Base-by-base conservation (phyloP, 2,888 invertebrate species). In the Eupelmus urozonus region DNA sequence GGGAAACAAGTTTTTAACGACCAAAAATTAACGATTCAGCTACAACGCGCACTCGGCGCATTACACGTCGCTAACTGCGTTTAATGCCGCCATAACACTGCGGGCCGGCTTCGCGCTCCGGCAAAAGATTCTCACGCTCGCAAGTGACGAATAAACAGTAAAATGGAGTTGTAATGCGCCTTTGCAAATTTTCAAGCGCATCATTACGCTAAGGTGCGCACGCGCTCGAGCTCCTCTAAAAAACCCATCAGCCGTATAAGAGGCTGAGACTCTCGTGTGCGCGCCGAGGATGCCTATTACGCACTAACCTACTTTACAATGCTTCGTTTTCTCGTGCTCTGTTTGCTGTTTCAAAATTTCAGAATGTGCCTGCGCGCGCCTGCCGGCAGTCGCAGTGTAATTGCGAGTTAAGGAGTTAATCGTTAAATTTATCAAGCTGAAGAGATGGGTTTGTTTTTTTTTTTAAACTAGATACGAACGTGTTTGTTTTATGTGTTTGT, bases 221-320 rank as follows among this genome's bases (percentile, higher is more conserved):
- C n/a, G n/a, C 42, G 20, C n/a, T n/a, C n/a, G n/a, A n/a, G n/a
- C 45, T 45, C 45, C 45, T 45, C 63, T 69, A 63, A 70, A 76
- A 76, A 76, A 29, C 45, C 57, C 76, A 63, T 65, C 73, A 73
- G 65, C 63, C 34, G 20, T 45, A 65, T 57, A 73, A 27, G 53
- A 53, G 53, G 9, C 40, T 63, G n/a, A 9, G 20, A 16, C 53
- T 49, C 13, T 27, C 45, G n/a, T 7, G 27, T 2, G 34, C 9
- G 3, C 9, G 9, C 5, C 34, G 9, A 51, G 55, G 51, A 55
- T 73, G 42, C 74, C 45, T 53, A 59, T 53, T 65, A 66, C 51
- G 65, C 63, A 23, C 25, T 77, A 71, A 77, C 76, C 71, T 51
- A 77, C 71, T 71, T 77, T 18, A 51, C 51, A 72, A 49, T 23